phyloP scores from a whole-genome alignment of 2,888 invertebrate species.

The Lasioglossum malachurum region DNA sequence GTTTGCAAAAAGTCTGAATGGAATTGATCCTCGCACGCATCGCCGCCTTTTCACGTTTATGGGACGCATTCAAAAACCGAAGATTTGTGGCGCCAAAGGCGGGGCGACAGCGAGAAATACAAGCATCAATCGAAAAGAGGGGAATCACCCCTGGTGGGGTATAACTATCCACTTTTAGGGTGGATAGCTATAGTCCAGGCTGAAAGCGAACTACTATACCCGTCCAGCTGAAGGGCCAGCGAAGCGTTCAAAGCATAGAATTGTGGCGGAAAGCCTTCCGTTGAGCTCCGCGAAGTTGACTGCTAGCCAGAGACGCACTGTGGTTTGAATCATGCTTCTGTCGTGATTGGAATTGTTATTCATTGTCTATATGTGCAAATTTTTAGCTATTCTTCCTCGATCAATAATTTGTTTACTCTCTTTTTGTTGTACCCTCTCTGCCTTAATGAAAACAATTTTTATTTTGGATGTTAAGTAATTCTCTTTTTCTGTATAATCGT shows the following conservation, averaged over 20 bases:
- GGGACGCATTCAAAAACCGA: slow-evolving; percentile 59
- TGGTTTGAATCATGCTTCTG: not conserved
- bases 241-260: slow-evolving; percentile 58
- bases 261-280: slow-evolving; percentile 62
- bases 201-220: slow-evolving; percentile 48
- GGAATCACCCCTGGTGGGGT: slow-evolving; percentile 47
- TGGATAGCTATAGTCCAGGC: slow-evolving; percentile 57
- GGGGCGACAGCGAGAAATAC: slow-evolving; percentile 74
- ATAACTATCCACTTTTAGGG: slow-evolving; percentile 25
- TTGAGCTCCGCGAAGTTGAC: slow-evolving; percentile 46
- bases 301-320: slow-evolving; percentile 57
- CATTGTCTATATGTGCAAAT: not conserved
- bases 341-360: not conserved
- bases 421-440: no score
- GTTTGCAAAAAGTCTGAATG: slow-evolving; percentile 74
- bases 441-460: no score
- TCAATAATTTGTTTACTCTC: not conserved
- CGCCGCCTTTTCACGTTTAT: slow-evolving; percentile 15
- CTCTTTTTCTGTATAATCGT: no score
- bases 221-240: slow-evolving; percentile 53
- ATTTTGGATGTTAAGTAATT: no score
- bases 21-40: slow-evolving; percentile 64
- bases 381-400: not conserved
- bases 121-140: slow-evolving; percentile 69
- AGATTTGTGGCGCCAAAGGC: slow-evolving; percentile 81